Base-by-base conservation (phyloP, 2,888 invertebrate genomes). In the Ommatoiulus sabulosus region DNA sequence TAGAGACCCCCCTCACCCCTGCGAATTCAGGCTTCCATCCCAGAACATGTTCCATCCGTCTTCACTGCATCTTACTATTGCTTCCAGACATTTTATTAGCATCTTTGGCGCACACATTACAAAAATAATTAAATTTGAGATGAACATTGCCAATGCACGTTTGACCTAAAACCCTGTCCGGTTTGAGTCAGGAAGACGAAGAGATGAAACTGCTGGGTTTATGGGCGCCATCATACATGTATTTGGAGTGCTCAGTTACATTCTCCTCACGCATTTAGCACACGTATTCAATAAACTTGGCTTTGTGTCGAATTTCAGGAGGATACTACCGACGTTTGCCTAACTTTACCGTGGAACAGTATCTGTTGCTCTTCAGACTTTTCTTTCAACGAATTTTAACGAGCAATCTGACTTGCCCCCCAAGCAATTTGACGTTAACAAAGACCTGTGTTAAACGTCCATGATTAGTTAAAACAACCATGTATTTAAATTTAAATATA, bases 91-190 rank as follows among this genome's bases (percentile, higher is more conserved):
- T 63, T 63, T 63, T 63, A 63, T 63, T 63, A 63, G 63, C 63
- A 63, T 63, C 63, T 17, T 63, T 20, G 63, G 20, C n/a, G 17
- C 17, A n/a, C n/a, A 63, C 63, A 63, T 63, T 63, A 17, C n/a
- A 63, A 52, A 52, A 52, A 63, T 63, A 63, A 63, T 63, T 63
- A 63, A 63, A 63, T 63, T 63, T 63, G 20, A 63, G 20, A 63
- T n/a, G 63, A 63, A 63, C 63, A n/a, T 63, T 63, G 63, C n/a
- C n/a, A n/a, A n/a, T n/a, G n/a, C 63, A 63, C 63, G 63, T 63
- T 63, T 63, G 63, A 63, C 63, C 63, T n/a, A 7, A 63, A 63
- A 63, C 17, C 63, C 17, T 63, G 63, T 20, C 17, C 4, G 63
- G 63, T n/a, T n/a, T 4, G 63, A 63, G 63, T 20, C 63, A n/a